phyloP scores from a whole-genome alignment of 1,140 invertebrate species.

The Cataglyphis hispanica region DNA sequence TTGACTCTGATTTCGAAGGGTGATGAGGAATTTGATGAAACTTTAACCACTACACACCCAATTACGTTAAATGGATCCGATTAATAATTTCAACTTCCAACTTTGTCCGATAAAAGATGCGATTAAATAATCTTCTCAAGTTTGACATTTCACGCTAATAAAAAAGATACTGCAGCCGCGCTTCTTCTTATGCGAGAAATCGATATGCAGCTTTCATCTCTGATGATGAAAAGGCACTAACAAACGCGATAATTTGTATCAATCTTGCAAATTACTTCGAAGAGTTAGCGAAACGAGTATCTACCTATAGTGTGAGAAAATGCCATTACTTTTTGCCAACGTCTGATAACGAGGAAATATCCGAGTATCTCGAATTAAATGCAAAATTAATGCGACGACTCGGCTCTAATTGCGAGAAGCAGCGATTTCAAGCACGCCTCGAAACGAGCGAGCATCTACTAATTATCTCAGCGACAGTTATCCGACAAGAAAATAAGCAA shows the following conservation, averaged over 20 bases:
- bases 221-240: neutral
- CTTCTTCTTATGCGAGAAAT: neutral
- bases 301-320: constrained; percentile 3
- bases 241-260: neutral
- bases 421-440: constrained; percentile 48
- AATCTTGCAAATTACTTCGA: constrained; percentile 9
- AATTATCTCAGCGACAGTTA: constrained; percentile 63
- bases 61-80: constrained; percentile 7
- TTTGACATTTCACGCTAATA: neutral
- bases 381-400: constrained; percentile 61
- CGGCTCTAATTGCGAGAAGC: constrained; percentile 57
- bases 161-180: neutral
- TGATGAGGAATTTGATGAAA: constrained; percentile 21
- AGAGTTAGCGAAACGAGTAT: constrained; percentile 9
- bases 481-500: constrained; percentile 60
- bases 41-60: neutral
- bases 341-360: constrained; percentile 57
- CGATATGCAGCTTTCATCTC: constrained; percentile 20
- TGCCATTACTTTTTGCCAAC: constrained; percentile 38
- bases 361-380: constrained; percentile 50
- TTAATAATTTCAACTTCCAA: constrained; percentile 22
- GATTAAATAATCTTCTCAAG: neutral
- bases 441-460: constrained; percentile 50
- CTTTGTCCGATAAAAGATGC: neutral
- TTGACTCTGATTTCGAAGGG: neutral